Percentiles rank a stretch among this genome's conserved stretches.
Evolutionary conservation across 2,888 invertebrate species (phyloP).

Genomic region (Strigamia maritima): DNA sequence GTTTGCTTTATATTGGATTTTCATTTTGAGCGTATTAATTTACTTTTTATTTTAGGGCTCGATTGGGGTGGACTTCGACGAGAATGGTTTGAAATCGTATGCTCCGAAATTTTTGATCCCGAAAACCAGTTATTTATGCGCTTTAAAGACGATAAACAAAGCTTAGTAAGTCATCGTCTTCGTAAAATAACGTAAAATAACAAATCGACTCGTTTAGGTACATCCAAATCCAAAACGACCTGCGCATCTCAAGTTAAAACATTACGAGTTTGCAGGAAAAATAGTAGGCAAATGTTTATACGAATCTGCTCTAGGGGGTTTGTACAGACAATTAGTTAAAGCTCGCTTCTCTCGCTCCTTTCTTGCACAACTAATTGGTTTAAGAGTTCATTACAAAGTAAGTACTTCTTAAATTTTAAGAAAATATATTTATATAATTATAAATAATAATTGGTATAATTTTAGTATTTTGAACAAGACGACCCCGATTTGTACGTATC

Average conservation of each 20-base stretch:
- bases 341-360: slow-evolving; percentile 88
- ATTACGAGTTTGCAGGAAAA: slow-evolving; percentile 87
- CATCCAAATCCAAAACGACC: slow-evolving; percentile 77
- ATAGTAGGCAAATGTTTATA: slow-evolving; percentile 92
- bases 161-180: slow-evolving; percentile 59
- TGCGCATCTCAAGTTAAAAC: slow-evolving; percentile 73
- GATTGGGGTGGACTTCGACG: slow-evolving; percentile 91
- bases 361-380: slow-evolving; percentile 88
- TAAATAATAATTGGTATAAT: no score
- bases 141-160: slow-evolving; percentile 79
- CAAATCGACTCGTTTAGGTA: slow-evolving; percentile 51
- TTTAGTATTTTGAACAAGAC: slow-evolving; percentile 89
- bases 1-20: slow-evolving; percentile 53
- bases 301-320: slow-evolving; percentile 85
- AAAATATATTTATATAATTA: background rate
- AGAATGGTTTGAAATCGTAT: slow-evolving; percentile 91
- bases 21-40: background rate
- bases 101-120: slow-evolving; percentile 80
- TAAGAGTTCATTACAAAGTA: slow-evolving; percentile 88
- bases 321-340: slow-evolving; percentile 82
- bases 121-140: slow-evolving; percentile 74
- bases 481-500: slow-evolving; percentile 88
- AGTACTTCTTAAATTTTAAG: slow-evolving; percentile 33
- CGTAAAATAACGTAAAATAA: no score
- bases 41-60: slow-evolving; percentile 61